Conservation (phyloP, 2,797 vertebrate species). For the Clarias pachynema region DNA sequence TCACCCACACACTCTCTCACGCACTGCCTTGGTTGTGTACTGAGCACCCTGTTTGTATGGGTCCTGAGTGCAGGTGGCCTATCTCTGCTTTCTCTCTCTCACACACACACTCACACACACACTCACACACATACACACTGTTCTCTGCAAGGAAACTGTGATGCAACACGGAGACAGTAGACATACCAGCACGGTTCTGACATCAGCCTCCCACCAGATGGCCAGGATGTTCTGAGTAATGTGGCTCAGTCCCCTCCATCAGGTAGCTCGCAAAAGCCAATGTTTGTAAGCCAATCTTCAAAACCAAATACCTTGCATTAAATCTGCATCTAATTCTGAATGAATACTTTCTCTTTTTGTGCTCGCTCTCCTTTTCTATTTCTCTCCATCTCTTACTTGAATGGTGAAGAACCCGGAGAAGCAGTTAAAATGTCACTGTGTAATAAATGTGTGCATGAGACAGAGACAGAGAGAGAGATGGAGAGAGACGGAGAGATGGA, state of each 20-base stretch:
- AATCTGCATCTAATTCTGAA: slow-evolving; percentile 31
- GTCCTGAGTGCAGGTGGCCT: slow-evolving; percentile 47
- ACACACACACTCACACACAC: slow-evolving; percentile 10
- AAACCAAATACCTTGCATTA: slow-evolving; percentile 5
- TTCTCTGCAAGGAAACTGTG: slow-evolving; percentile 37
- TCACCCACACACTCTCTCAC: background rate
- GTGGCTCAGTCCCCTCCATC: background rate
- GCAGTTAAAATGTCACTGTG: slow-evolving; percentile 65
- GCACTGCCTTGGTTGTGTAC: slow-evolving; percentile 30
- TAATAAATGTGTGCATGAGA: slow-evolving; percentile 57
- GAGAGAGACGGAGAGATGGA: slow-evolving; percentile 15
- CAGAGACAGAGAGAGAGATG: slow-evolving; percentile 47
- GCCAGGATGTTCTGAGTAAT: slow-evolving; percentile 35
- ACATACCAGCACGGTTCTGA: slow-evolving; percentile 9
- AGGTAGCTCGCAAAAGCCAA: slow-evolving; percentile 6
- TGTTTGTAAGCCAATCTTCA: background rate
- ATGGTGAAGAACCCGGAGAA: background rate
- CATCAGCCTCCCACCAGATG: slow-evolving; percentile 34
- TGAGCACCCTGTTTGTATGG: slow-evolving; percentile 18
- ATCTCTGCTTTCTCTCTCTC: slow-evolving; percentile 40
- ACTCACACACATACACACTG: slow-evolving; percentile 36
- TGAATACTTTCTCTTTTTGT: slow-evolving; percentile 18
- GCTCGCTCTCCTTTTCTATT: slow-evolving; percentile 19
- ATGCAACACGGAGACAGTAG: slow-evolving; percentile 36
- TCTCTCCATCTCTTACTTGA: slow-evolving; percentile 36